Conservation (phyloP, 2,888 invertebrate species). For the Drosophila tripunctata region DNA sequence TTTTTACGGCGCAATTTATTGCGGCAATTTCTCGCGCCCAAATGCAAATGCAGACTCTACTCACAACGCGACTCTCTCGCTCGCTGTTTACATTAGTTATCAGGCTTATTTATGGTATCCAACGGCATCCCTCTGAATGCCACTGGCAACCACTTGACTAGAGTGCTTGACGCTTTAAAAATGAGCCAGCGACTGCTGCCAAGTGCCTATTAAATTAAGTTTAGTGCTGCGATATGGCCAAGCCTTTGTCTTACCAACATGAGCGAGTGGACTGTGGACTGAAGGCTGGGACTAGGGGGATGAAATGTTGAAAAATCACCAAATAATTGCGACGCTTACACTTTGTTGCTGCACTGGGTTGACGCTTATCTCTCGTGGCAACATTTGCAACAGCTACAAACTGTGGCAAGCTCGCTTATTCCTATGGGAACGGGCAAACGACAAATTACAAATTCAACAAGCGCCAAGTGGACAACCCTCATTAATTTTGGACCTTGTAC, state of each 20-base stretch:
- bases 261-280: constrained; percentile 1
- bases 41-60: constrained; percentile 76
- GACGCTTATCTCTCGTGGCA: constrained; percentile 73
- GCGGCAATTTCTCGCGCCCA: constrained; percentile 78
- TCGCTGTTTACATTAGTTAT: constrained; percentile 80
- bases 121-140: constrained; percentile 13
- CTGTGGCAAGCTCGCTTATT: constrained; percentile 52
- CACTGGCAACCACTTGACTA: constrained; percentile 47
- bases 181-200: constrained; percentile 61
- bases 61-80: constrained; percentile 54
- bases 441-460: constrained; percentile 81
- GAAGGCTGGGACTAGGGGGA: constrained; percentile 1
- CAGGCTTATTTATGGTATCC: constrained; percentile 73
- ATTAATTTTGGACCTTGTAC: constrained; percentile 62
- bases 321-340: constrained; percentile 80
- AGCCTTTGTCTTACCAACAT: constrained; percentile 61
- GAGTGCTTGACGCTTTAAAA: constrained; percentile 71
- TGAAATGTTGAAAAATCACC: constrained; percentile 70
- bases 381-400: constrained; percentile 67
- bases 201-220: constrained; percentile 76
- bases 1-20: constrained; percentile 78
- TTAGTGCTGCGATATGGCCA: constrained; percentile 75
- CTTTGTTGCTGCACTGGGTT: constrained; percentile 71
- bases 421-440: constrained; percentile 68
- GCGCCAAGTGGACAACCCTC: constrained; percentile 82